Base-by-base conservation (phyloP, 2,113 vertebrate genomes). In the Sinocyclocheilus anshuiensis region DNA sequence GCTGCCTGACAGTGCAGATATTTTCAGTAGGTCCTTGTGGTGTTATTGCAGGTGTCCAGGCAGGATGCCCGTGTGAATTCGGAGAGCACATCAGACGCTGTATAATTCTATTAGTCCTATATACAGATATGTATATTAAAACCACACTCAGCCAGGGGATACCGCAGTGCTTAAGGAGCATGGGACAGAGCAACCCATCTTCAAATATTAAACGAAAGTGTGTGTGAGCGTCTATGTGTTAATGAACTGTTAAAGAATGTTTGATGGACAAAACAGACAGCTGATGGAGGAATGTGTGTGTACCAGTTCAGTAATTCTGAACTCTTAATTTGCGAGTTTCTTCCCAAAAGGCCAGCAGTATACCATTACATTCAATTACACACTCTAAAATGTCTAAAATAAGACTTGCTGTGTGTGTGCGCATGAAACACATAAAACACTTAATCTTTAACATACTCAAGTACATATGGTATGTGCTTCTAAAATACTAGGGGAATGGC, bases 21-120 rank as follows among this genome's bases (percentile, higher is more conserved):
- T 96, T 96, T 96, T 95, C 95, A 95, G 94, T 95, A 95, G 94
- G 95, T 95, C 96, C 95, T 95, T 95, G 95, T 24, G 10, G 86
- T 97, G 96, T 97, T 97, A 94, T 97, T 97, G 95, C 96, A 97
- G 96, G 96, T 97, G 96, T 95, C 92, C 94, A 78, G 91, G 94
- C 96, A 95, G 94, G 94, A 95, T 96, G 95, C 95, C 95, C 95
- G 94, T 95, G 94, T 95, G 94, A 96, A 95, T 96, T 96, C 95
- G 94, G 95, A 96, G 95, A 96, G 94, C 93, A 96, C 95, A 96
- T 96, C 95, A 96, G 95, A 96, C 94, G 89, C 95, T 95, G 93
- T 95, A 92, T 95, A 96, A 96, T 96, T 95, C 94, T 93, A 96
- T 96, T 96, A 96, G 95, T 94, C 95, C 95, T 95, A 94, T 96